These are phyloP conservation scores for Hydroisotoma schaefferi DNA, from an alignment of 2,888 invertebrate species.

Conservation along the genomic window DNA sequence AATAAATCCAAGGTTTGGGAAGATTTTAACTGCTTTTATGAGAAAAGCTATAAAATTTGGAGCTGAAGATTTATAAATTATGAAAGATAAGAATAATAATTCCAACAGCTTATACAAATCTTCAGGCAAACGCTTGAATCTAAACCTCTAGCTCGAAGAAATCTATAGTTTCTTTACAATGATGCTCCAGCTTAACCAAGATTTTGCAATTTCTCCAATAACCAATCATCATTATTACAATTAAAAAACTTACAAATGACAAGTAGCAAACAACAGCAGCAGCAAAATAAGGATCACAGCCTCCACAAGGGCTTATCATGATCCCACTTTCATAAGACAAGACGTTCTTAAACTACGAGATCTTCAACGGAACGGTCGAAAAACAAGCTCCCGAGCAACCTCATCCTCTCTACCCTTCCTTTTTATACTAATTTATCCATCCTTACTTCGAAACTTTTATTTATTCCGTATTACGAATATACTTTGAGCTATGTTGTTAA, in stretches of 20 bases:
- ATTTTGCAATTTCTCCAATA: background rate
- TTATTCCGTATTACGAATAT: too few relatives aligned
- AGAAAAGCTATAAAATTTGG: background rate
- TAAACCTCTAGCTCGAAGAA: too few relatives aligned
- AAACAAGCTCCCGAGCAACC: background rate
- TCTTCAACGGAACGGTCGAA: background rate
- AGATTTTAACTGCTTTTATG: too few relatives aligned
- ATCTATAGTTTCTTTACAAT: background rate
- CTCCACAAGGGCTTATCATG: conserved; percentile 37
- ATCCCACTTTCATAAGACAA: too few relatives aligned
- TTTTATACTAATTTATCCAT: conserved; percentile 9
- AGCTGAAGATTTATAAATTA: background rate
- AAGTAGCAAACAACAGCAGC: conserved; percentile 38
- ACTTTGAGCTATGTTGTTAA: too few relatives aligned
- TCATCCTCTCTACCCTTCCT: background rate
- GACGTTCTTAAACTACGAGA: conserved; percentile 10
- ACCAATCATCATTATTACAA: too few relatives aligned
- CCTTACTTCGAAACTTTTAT: too few relatives aligned
- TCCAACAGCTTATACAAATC: too few relatives aligned
- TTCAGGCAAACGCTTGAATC: too few relatives aligned
- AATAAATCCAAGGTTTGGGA: background rate
- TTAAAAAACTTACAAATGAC: conserved; percentile 32
- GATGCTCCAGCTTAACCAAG: background rate
- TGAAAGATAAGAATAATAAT: background rate
- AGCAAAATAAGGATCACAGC: conserved; percentile 33